These are phyloP conservation scores for Pseudorhiza aurosa DNA, from an alignment of 30 jellyfish, hydroid and myxozoan genomes.

Conservation along the genomic window DNA sequence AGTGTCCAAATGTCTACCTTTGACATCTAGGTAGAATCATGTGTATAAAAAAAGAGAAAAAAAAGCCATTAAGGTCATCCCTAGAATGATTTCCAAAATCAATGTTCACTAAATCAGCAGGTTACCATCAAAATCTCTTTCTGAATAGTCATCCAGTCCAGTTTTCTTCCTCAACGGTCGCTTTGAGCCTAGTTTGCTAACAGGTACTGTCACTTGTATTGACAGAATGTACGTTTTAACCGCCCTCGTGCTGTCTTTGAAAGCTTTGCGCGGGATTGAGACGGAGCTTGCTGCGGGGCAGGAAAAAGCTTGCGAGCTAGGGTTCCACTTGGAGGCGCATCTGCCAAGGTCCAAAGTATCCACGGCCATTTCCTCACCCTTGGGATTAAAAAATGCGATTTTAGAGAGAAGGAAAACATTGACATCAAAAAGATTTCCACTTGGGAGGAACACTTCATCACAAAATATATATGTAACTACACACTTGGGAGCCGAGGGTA, in stretches of 20 bases:
- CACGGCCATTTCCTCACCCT: conserved; percentile 79
- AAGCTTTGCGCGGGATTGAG: conserved; percentile 76
- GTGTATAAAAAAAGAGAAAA: too few species aligned
- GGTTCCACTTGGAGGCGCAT: conserved; percentile 91
- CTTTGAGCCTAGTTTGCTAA: conserved; percentile 34
- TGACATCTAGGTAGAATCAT: too few species aligned
- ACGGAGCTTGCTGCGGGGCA: conserved; percentile 58
- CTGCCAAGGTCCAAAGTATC: conserved; percentile 75
- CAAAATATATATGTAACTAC: too few species aligned
- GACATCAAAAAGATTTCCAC: too few species aligned
- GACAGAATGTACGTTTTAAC: conserved; percentile 85
- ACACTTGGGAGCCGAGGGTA: too few species aligned
- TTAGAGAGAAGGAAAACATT: background rate
- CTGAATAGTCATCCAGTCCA: conserved; percentile 11
- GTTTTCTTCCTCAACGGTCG: conserved; percentile 22
- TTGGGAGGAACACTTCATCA: background rate
- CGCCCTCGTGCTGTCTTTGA: conserved; percentile 54
- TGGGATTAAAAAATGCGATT: too few species aligned
- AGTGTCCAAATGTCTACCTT: too few species aligned
- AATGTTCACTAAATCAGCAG: too few species aligned
- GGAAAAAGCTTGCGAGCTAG: conserved; percentile 78
- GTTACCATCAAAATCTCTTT: background rate
- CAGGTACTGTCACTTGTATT: conserved; percentile 70
- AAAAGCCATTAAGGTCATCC: too few species aligned
- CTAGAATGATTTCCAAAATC: too few species aligned